Conservation (phyloP, 1,140 invertebrate genomes). For the Ceratosolen fusciceps region DNA sequence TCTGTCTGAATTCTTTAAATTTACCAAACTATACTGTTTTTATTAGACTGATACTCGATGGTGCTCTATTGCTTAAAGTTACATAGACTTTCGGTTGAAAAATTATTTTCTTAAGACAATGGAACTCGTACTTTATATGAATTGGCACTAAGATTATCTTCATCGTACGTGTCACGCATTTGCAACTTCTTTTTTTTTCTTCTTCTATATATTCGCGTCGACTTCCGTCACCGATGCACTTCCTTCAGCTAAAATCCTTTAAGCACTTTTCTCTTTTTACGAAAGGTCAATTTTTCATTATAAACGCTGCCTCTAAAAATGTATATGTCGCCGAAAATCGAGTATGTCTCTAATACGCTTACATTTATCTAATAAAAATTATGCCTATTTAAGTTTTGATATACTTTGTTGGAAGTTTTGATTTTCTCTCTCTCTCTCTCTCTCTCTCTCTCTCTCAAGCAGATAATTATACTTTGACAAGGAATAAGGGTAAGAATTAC, state of each 20-base stretch:
- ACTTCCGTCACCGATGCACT: background rate
- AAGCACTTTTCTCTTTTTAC: too few species aligned
- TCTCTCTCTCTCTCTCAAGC: too few species aligned
- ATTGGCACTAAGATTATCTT: slow-evolving; percentile 51
- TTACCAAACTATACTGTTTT: background rate
- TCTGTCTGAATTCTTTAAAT: background rate
- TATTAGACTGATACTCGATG: background rate
- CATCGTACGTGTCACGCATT: background rate
- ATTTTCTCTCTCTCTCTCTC: too few species aligned
- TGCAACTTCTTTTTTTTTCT: background rate
- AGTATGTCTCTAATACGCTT: background rate
- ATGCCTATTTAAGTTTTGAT: background rate
- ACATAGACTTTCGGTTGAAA: slow-evolving; percentile 37
- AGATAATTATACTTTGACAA: background rate
- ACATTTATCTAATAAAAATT: background rate
- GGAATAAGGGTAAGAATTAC: background rate
- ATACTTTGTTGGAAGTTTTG: background rate
- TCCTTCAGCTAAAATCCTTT: background rate
- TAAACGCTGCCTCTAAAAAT: background rate
- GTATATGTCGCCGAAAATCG: background rate
- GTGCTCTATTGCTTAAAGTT: slow-evolving; percentile 10
- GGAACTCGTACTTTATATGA: slow-evolving; percentile 27
- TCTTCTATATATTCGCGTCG: background rate
- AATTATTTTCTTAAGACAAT: slow-evolving; percentile 34
- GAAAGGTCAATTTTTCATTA: background rate